Percentiles rank a stretch among this genome's conserved stretches.
Evolutionary conservation across 2,888 invertebrate genomes (phyloP).

Genomic region (Drosophila percnosoma): DNA sequence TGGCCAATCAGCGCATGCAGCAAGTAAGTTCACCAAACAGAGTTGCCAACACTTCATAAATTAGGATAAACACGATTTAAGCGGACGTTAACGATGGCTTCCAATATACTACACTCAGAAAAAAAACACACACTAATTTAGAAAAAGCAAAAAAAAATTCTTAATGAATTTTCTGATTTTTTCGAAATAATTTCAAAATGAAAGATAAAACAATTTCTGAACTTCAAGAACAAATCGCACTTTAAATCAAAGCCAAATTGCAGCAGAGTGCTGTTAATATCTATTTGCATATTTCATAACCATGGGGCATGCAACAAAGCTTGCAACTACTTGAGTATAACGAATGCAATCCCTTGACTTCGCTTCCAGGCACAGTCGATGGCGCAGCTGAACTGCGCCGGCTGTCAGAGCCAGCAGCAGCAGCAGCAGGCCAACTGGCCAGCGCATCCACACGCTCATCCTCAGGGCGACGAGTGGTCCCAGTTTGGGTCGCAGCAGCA

Average conservation of each 20-base stretch:
- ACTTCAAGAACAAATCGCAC: not conserved
- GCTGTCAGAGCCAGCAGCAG: conserved; percentile 85
- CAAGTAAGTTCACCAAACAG: conserved; percentile 85
- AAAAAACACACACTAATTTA: not conserved
- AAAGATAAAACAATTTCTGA: not conserved
- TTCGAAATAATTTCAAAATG: not conserved
- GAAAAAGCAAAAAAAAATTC: not conserved
- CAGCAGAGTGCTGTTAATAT: no score
- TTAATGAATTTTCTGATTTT: not conserved
- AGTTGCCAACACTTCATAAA: conserved; percentile 1
- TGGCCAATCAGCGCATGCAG: conserved; percentile 85
- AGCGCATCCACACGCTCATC: conserved; percentile 31
- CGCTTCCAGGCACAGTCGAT: conserved; percentile 88
- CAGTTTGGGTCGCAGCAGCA: conserved; percentile 80
- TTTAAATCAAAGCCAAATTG: not conserved
- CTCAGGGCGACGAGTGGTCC: conserved; percentile 77
- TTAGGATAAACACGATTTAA: not conserved
- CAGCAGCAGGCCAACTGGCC: conserved; percentile 60
- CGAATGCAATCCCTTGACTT: not conserved
- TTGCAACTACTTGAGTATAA: not conserved
- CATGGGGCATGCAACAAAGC: not conserved
- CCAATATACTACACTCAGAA: not conserved
- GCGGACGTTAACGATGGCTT: not conserved
- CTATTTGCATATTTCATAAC: not conserved
- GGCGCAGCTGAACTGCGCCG: conserved; percentile 88